These are phyloP conservation scores for human DNA, from an alignment of 2,113 vertebrate species.

Conservation along the genomic window DNA sequence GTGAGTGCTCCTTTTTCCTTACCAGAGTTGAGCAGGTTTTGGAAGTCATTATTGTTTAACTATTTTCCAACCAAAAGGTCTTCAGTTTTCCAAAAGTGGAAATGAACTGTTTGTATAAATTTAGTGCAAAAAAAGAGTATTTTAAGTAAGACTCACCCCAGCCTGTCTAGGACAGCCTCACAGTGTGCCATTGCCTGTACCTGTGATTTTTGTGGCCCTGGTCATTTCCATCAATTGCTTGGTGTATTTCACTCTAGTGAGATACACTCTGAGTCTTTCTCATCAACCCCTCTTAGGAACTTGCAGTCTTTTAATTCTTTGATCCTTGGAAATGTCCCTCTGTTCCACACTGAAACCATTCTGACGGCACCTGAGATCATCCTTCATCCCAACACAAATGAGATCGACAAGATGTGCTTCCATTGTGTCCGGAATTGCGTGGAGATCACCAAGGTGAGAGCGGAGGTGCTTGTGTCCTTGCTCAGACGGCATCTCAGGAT, in stretches of 20 bases:
- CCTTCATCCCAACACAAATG: slow-evolving; percentile 87
- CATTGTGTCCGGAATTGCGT: slow-evolving; percentile 90
- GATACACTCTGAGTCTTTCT: not conserved
- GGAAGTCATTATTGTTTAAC: not conserved
- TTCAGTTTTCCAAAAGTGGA: not conserved
- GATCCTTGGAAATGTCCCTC: slow-evolving; percentile 84
- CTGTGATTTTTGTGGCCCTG: rapidly evolving
- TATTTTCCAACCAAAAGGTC: not conserved
- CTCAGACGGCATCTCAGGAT: rapidly evolving
- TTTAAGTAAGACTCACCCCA: rapidly evolving
- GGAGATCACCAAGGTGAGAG: slow-evolving; percentile 91
- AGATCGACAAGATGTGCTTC: slow-evolving; percentile 88
- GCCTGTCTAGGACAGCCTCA: rapidly evolving
- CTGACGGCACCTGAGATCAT: slow-evolving; percentile 89
- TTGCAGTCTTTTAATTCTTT: slow-evolving; percentile 88
- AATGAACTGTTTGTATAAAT: not conserved
- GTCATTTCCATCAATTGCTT: rapidly evolving
- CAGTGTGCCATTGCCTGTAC: rapidly evolving
- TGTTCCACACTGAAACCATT: slow-evolving; percentile 91
- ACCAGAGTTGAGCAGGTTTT: not conserved
- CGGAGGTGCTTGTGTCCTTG: rapidly evolving
- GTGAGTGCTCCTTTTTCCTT: not conserved
- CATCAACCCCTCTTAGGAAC: slow-evolving; percentile 85
- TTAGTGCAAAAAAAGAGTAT: not conserved
- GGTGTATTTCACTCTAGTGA: not conserved